Base-by-base conservation (phyloP, 2,797 vertebrate species). In the Myiotriccus ornatus region DNA sequence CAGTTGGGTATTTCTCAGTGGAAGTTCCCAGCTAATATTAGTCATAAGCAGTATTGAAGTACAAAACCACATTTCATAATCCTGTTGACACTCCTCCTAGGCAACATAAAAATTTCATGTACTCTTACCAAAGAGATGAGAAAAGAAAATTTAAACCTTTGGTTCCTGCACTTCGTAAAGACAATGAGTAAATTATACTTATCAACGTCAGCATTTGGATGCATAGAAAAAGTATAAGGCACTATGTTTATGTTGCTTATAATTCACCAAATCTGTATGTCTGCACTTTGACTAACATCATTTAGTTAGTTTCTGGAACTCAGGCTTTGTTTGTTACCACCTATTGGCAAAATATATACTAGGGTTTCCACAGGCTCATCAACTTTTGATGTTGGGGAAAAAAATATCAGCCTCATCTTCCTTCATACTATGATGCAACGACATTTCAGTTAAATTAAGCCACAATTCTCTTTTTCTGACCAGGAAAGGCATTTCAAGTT, bases 21-120 rank as follows among this genome's bases (percentile, higher is more conserved):
- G 98, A 98, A 98, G 93, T 98, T 98, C 98, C 98, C 98, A 97
- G 84, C 87, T 96, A 96, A 92, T 95, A 89, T 92, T 95, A 97
- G 94, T 92, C 95, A 97, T 87, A 96, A 94, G 83, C 92, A 64
- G 34, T 76, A 87, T 75, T 93, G 77, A 91, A 93, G 77, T 77
- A 77, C 78, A 87, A 82, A 89, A 84, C 64, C 5, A 14, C 74
- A 75, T 80, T 95, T 93, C 87, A 63, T 97, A 88, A 97, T 85
- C 35, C 63, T 93, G 53, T 44, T 84, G 69, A 95, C 79, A 73
- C 41, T 84, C 44, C 78, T 95, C 88, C 70, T 53, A 94, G 67
- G 76, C 70, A 75, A 68, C 69, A n/a, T 52, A 78, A 69, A 85
- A 77, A 90, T 62, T 75, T 49, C 17, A 49, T 82, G n/a, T 46